A percentile compares a stretch with the other conserved stretches of the same genome.
These are phyloP conservation scores for Pampusana beccarii DNA, from an alignment of 2,113 vertebrate species.

Conservation along the genomic window DNA sequence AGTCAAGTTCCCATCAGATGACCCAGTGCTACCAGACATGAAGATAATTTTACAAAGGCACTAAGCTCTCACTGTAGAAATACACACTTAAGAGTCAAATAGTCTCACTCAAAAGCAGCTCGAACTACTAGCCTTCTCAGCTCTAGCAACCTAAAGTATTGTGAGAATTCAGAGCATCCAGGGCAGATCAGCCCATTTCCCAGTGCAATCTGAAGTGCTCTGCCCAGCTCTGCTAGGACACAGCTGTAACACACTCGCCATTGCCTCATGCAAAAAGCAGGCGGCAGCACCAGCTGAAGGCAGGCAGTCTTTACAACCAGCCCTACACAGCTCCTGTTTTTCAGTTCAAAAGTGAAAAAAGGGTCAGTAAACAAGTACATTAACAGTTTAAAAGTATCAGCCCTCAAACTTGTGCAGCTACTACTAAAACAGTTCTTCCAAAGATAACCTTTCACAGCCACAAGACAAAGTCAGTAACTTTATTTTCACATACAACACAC, in stretches of 20 bases:
- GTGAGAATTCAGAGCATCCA: background rate
- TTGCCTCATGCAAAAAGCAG: background rate
- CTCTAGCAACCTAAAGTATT: background rate
- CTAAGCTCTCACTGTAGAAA: background rate
- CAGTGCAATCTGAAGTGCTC: background rate
- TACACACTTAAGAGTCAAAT: background rate
- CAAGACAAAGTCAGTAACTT: background rate
- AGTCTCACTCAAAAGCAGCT: background rate
- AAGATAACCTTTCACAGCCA: background rate
- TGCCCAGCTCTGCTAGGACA: background rate
- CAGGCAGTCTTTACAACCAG: background rate
- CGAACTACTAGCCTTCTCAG: background rate
- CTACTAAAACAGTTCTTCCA: background rate
- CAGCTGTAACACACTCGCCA: background rate
- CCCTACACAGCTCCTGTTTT: background rate
- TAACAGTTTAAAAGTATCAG: background rate
- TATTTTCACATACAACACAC: background rate
- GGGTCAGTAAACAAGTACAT: background rate
- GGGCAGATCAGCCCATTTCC: background rate
- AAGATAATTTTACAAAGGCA: background rate
- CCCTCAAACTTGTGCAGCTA: background rate
- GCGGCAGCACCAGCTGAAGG: background rate
- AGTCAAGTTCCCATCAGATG: background rate
- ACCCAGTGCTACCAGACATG: background rate
- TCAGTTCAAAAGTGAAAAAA: background rate